Percentiles rank a stretch among this genome's conserved stretches.
Evolutionary conservation across 2,113 vertebrate genomes (phyloP).

Genomic region (Dunckerocampus dactyliophorus): DNA sequence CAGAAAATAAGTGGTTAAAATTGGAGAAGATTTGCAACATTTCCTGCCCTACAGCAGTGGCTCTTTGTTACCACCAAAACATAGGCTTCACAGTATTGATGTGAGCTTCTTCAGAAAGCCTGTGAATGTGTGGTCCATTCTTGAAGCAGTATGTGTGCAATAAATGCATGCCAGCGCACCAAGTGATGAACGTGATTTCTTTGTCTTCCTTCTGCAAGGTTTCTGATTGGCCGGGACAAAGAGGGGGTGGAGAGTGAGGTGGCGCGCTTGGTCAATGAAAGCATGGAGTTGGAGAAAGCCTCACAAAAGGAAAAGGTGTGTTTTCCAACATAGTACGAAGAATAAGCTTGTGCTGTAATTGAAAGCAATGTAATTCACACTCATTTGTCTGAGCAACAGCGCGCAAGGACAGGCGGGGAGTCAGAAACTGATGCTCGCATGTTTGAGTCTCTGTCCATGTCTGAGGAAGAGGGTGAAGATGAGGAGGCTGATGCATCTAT

Average conservation of each 20-base stretch:
- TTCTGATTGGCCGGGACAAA: conserved; percentile 82
- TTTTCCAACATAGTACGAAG: neutral
- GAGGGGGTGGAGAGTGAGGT: conserved; percentile 87
- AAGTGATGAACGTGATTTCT: conserved; percentile 1
- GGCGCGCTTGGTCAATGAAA: conserved; percentile 85
- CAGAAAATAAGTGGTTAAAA: too few relatives aligned
- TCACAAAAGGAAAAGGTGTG: conserved; percentile 43
- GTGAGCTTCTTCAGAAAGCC: too few relatives aligned
- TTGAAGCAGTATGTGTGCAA: neutral
- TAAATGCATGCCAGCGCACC: neutral
- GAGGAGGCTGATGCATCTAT: conserved; percentile 48
- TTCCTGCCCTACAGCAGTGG: too few relatives aligned
- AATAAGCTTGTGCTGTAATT: neutral
- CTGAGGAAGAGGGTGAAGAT: conserved; percentile 27
- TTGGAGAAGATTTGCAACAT: neutral
- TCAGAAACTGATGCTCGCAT: conserved; percentile 14
- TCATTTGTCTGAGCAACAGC: conserved; percentile 18
- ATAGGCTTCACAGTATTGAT: too few relatives aligned
- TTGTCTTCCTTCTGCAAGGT: conserved; percentile 37
- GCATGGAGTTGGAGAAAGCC: conserved; percentile 81
- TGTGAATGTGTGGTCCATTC: neutral
- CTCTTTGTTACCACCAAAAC: too few relatives aligned
- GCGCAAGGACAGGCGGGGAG: neutral
- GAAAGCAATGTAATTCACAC: too few relatives aligned
- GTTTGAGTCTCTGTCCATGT: conserved; percentile 47